Conservation (phyloP, 2,797 vertebrate genomes). For the Crocodylus rhombifer region DNA sequence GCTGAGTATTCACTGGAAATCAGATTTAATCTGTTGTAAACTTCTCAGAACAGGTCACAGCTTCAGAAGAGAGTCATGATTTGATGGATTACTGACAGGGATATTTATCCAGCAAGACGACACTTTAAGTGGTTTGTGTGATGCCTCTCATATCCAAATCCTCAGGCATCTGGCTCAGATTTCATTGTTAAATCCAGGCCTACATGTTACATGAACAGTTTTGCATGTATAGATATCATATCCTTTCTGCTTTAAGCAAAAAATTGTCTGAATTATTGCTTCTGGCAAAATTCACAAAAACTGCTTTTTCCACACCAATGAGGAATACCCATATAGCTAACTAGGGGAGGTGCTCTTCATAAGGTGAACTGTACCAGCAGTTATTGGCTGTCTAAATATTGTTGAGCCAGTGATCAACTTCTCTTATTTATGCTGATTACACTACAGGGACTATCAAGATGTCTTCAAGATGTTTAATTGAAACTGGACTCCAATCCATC, state of each 20-base stretch:
- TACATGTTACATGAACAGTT: background rate
- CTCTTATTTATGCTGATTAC: background rate
- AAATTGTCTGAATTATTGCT: background rate
- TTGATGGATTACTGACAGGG: background rate
- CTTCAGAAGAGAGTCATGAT: background rate
- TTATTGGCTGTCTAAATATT: background rate
- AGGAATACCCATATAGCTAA: background rate
- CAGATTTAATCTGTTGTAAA: background rate
- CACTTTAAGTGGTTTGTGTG: background rate
- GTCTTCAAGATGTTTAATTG: background rate
- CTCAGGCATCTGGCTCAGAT: background rate
- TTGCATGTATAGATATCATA: background rate
- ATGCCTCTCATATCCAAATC: background rate
- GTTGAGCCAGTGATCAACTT: background rate
- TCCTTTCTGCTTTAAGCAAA: background rate
- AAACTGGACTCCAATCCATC: background rate
- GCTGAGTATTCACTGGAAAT: background rate
- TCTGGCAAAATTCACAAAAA: background rate
- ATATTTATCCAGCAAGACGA: background rate
- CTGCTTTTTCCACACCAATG: background rate
- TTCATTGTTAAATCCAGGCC: background rate
- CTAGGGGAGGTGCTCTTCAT: background rate
- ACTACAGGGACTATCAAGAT: background rate
- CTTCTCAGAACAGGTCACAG: background rate
- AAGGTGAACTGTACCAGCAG: background rate